A percentile compares a stretch with the other conserved stretches of the same genome.
Conservation (phyloP, 2,888 invertebrate species). For the Erynnis tages region DNA sequence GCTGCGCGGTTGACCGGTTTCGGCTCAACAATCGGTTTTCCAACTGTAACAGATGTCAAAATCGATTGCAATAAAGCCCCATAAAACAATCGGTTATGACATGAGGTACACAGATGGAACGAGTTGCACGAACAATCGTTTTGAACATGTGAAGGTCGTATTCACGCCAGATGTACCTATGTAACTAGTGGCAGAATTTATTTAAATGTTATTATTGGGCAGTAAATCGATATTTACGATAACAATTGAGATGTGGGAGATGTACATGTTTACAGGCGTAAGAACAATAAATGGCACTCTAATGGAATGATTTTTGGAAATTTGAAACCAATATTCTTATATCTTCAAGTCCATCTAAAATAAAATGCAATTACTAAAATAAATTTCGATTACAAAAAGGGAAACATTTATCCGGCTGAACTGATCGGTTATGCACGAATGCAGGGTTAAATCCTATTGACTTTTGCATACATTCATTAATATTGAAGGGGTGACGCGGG, state of each 20-base stretch:
- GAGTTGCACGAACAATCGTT: slow-evolving; percentile 33
- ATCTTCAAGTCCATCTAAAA: too few relatives aligned
- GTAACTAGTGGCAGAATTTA: neutral
- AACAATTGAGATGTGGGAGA: too few relatives aligned
- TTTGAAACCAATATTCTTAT: too few relatives aligned
- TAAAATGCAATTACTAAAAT: too few relatives aligned
- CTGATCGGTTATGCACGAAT: neutral
- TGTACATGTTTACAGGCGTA: too few relatives aligned
- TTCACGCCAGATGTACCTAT: slow-evolving; percentile 38
- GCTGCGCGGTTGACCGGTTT: slow-evolving; percentile 15
- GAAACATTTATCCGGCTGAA: neutral
- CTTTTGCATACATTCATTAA: slow-evolving; percentile 54
- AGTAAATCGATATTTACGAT: too few relatives aligned
- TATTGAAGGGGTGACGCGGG: slow-evolving; percentile 54
- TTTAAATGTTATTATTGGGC: neutral
- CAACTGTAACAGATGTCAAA: slow-evolving; percentile 34
- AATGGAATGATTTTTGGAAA: too few relatives aligned
- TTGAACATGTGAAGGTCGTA: slow-evolving; percentile 34
- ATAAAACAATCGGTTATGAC: slow-evolving; percentile 41
- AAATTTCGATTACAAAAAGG: too few relatives aligned
- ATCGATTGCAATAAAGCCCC: slow-evolving; percentile 25
- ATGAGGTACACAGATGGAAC: slow-evolving; percentile 47
- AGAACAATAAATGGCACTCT: too few relatives aligned
- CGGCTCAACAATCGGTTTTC: slow-evolving; percentile 13
- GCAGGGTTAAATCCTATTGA: slow-evolving; percentile 21